Conservation (phyloP, 2,888 invertebrate species). For the Zonitis immaculata region DNA sequence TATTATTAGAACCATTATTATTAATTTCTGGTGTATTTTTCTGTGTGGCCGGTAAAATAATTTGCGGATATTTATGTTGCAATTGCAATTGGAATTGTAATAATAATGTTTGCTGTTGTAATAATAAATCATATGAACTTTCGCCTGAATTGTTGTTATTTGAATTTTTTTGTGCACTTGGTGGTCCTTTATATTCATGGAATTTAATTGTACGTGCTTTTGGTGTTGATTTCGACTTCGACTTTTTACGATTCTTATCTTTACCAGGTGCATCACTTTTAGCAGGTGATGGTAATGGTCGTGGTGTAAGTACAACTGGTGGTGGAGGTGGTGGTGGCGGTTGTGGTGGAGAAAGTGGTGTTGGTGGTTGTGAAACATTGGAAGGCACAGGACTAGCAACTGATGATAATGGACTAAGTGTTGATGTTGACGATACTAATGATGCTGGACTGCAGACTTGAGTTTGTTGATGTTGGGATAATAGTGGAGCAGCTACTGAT, state of each 20-base stretch:
- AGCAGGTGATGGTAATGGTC: conserved; percentile 47
- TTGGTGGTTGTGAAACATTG: conserved; percentile 49
- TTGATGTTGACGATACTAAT: conserved; percentile 61
- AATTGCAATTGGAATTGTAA: conserved; percentile 81
- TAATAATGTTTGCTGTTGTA: conserved; percentile 92
- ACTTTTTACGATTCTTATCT: conserved; percentile 77
- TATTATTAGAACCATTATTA: conserved; percentile 23
- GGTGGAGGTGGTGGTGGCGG: conserved; percentile 57
- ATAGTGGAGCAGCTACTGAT: conserved; percentile 52
- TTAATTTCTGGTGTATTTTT: conserved; percentile 49
- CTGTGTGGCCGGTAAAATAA: conserved; percentile 71
- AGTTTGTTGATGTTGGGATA: conserved; percentile 41
- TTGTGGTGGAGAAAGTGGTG: conserved; percentile 52
- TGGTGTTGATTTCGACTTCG: conserved; percentile 73
- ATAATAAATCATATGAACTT: conserved; percentile 83
- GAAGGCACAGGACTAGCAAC: conserved; percentile 56
- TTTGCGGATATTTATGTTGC: conserved; percentile 78
- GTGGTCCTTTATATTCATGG: conserved; percentile 94
- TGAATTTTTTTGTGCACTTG: conserved; percentile 70
- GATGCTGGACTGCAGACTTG: conserved; percentile 43
- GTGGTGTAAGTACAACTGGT: conserved; percentile 50
- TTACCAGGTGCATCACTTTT: conserved; percentile 60
- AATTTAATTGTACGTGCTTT: conserved; percentile 91
- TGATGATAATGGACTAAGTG: conserved; percentile 63
- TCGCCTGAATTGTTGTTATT: conserved; percentile 57